Evolutionary conservation across 2,888 invertebrate genomes (phyloP).

Genomic region (Troides helena): DNA sequence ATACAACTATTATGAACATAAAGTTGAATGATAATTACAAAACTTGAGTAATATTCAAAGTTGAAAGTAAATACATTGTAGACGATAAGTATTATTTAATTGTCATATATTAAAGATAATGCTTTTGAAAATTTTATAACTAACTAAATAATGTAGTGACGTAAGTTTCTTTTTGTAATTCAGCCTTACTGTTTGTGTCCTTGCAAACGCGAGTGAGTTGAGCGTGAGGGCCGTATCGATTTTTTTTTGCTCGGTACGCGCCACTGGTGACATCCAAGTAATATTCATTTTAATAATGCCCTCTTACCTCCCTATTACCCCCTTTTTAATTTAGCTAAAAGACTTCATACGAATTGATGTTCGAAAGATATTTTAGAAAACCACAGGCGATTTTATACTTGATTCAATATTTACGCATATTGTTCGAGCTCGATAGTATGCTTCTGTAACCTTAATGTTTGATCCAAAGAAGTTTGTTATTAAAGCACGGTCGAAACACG

Average conservation of each 20-base stretch:
- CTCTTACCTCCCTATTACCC: conserved; percentile 35
- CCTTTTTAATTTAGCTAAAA: conserved; percentile 23
- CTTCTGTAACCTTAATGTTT: not conserved
- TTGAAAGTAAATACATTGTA: too few species aligned
- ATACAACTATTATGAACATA: too few species aligned
- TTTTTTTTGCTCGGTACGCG: conserved; percentile 59
- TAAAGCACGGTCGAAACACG: conserved; percentile 6
- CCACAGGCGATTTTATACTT: not conserved
- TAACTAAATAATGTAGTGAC: not conserved
- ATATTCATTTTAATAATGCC: conserved; percentile 53
- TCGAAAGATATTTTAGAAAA: not conserved
- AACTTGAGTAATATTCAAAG: too few species aligned
- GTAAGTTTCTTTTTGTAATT: conserved; percentile 10
- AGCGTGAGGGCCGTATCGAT: conserved; percentile 61
- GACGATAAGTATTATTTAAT: not conserved
- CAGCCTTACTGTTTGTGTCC: conserved; percentile 48
- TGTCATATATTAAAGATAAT: not conserved
- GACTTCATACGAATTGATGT: not conserved
- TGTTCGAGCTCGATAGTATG: not conserved
- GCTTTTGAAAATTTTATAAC: not conserved
- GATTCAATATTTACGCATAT: not conserved
- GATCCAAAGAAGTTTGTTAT: not conserved
- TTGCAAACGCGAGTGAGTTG: conserved; percentile 52
- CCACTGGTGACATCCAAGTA: conserved; percentile 46
- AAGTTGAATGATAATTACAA: too few species aligned